phyloP scores from a whole-genome alignment of 2,113 vertebrate genomes.

The Burhinus bistriatus region DNA sequence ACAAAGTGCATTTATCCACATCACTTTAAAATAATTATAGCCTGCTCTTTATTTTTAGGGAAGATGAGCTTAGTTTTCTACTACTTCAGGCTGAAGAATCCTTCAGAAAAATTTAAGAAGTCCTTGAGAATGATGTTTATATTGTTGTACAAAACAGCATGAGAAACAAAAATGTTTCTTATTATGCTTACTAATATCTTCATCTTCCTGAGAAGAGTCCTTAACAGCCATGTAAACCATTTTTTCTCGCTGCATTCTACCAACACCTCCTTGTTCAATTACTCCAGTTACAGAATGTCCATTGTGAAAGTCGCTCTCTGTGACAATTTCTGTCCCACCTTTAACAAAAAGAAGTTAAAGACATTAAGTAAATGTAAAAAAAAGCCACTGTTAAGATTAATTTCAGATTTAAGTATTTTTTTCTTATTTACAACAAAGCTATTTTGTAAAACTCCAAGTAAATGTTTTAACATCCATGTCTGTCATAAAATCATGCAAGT shows the following conservation, averaged over 20 bases:
- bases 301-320: slow-evolving; percentile 93
- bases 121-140: not conserved
- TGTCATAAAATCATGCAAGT: not conserved
- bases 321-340: slow-evolving; percentile 97
- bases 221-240: slow-evolving; percentile 99
- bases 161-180: slow-evolving; percentile 18
- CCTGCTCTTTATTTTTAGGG: not conserved
- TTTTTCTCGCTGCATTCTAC: slow-evolving; percentile 91
- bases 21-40: not conserved
- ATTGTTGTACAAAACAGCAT: not conserved
- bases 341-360: slow-evolving; percentile 38
- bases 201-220: slow-evolving; percentile 88
- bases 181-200: slow-evolving; percentile 86
- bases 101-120: not conserved
- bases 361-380: not conserved
- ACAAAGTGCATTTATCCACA: slow-evolving; percentile 4
- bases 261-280: slow-evolving; percentile 86
- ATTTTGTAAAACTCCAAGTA: not conserved
- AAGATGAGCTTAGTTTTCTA: slow-evolving; percentile 11
- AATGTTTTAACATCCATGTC: not conserved
- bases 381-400: not conserved
- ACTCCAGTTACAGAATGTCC: slow-evolving; percentile 87
- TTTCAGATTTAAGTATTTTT: not conserved
- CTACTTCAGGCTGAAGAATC: slow-evolving; percentile 1
- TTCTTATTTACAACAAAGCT: not conserved